Evolutionary conservation across 2,888 invertebrate genomes (phyloP).

Genomic region (Coleophora deauratella): DNA sequence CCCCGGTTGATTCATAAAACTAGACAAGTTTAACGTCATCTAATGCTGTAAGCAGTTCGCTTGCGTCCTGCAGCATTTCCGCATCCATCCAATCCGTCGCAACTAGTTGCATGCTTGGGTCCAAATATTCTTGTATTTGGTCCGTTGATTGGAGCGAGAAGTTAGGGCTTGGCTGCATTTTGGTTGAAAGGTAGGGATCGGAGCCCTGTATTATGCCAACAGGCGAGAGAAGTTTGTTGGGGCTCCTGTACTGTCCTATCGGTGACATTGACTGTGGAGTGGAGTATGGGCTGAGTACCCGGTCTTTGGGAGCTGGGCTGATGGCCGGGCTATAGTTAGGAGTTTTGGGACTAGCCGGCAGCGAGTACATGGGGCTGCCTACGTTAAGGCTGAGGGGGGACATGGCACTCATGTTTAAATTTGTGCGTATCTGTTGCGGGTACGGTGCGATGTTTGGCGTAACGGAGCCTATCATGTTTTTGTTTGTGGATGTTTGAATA

Average conservation of each 20-base stretch:
- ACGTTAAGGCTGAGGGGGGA: constrained; percentile 53
- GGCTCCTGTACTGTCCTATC: constrained; percentile 41
- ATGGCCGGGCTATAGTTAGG: constrained; percentile 49
- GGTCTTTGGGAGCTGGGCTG: constrained; percentile 50
- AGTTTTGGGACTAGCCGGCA: constrained; percentile 50
- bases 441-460: constrained; percentile 16
- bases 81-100: constrained; percentile 55
- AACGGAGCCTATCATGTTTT: constrained; percentile 31
- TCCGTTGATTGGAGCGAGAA: constrained; percentile 41
- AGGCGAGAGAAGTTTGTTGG: constrained; percentile 43
- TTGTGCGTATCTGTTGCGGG: constrained; percentile 18
- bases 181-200: constrained; percentile 56
- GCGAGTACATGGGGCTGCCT: constrained; percentile 49
- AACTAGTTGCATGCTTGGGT: constrained; percentile 35
- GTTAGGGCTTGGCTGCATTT: constrained; percentile 56
- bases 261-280: constrained; percentile 58
- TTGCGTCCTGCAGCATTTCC: constrained; percentile 50
- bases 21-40: constrained; percentile 59
- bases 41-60: constrained; percentile 52
- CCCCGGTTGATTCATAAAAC: constrained; percentile 1
- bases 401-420: constrained; percentile 32
- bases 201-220: constrained; percentile 41
- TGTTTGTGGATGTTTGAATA: constrained; percentile 32
- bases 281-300: constrained; percentile 49
- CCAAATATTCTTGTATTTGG: constrained; percentile 24